Evolutionary conservation across 2,888 invertebrate genomes (phyloP), one percentile per base, ranked within the genome.

Genomic region (Brassicogethes aeneus): DNA sequence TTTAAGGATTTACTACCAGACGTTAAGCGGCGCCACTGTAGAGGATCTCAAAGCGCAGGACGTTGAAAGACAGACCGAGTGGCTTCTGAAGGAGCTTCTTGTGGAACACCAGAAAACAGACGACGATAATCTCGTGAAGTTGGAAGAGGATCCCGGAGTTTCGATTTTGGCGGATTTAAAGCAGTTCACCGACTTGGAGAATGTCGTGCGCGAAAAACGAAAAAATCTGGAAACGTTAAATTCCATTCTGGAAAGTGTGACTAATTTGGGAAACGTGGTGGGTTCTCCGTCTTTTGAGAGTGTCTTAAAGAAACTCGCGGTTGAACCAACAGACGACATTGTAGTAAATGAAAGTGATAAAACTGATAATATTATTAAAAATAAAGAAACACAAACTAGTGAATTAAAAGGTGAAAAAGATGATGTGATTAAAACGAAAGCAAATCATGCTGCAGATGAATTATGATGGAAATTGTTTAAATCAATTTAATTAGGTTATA

Each of bases 1-100:
- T 41, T 48, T 68, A 29, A 48, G 59, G 39, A 62, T 66, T 42
- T 68, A 68, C 51, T 65, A 66, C 47, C 60, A 65, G 44, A 64
- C 64, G 1, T 48, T 67, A 36, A 64, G 63, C 45, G 60, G 55
- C 10, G 54, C 51, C 33, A 41, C 57, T 2, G 44, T 48, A 15
- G 56, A 61, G 36, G 61, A 61, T 36, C 45, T 57, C 16, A 49
- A 55, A 32, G 44, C 51, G 14, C 49, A 58, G 10, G 64, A 66
- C 38, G 50, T 61, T 16, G 51, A 56, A 3, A 57, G 56, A 45
- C 65, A 66, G 49, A 56, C 64, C 2, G 57, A 61, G 40, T 68
- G 68, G 69, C 48, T 69, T 15, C 51, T 69, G 16, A 56, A 46
- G 1, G 61, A 69, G 49, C 47, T 67, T 13, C 52, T 56, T 16